phyloP scores from a whole-genome alignment of 1,140 invertebrate species.

The Drosophila virilis region DNA sequence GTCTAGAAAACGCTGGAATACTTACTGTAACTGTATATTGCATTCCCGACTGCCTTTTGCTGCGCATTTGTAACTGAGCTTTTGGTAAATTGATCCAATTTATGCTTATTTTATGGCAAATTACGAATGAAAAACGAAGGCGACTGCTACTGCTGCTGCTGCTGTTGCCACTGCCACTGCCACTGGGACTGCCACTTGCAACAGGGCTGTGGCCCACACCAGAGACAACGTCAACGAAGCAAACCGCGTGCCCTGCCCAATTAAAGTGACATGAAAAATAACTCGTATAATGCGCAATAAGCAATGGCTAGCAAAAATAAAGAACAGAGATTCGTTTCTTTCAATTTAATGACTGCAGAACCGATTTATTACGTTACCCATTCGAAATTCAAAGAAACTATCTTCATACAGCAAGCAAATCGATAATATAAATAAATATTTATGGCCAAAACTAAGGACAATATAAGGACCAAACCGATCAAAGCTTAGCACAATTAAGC shows the following conservation, averaged over 20 bases:
- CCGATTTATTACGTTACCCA: not conserved
- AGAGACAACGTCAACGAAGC: conserved; percentile 5
- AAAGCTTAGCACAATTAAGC: too few species aligned
- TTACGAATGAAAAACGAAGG: conserved; percentile 63
- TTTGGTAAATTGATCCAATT: conserved; percentile 81
- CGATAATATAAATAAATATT: not conserved
- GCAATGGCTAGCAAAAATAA: not conserved
- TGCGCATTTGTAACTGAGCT: conserved; percentile 72
- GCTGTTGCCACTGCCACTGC: conserved; percentile 1
- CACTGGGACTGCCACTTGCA: conserved; percentile 16
- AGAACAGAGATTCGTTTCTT: not conserved
- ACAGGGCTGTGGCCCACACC: not conserved
- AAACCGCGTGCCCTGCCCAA: conserved; percentile 34
- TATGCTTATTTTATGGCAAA: conserved; percentile 82
- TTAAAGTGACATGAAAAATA: conserved; percentile 37
- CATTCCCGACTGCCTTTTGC: conserved; percentile 39
- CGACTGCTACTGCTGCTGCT: conserved; percentile 26
- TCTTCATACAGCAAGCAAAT: not conserved
- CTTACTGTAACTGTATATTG: conserved; percentile 43
- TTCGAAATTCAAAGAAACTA: not conserved
- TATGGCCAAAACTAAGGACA: too few species aligned
- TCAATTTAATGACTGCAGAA: conserved; percentile 11
- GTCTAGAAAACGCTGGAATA: conserved; percentile 38
- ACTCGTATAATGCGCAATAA: conserved; percentile 19
- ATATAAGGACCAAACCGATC: not conserved